Conservation (phyloP, 64 coral and sea anemone species). For the Porites australiensis region DNA sequence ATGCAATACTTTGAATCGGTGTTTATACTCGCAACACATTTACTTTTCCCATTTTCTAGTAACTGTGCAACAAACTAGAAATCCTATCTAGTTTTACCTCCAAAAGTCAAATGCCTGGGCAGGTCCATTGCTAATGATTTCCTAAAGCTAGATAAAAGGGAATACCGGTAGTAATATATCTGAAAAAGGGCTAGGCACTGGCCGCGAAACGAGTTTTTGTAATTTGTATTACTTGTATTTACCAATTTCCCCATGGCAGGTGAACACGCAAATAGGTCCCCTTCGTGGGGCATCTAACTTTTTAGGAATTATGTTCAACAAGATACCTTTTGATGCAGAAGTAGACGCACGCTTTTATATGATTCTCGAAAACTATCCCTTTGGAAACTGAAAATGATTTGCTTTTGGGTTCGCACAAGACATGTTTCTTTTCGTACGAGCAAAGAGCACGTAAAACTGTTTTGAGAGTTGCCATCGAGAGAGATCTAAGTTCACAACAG, state of each 20-base stretch:
- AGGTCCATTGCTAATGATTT: constrained; percentile 18
- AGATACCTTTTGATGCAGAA: constrained; percentile 36
- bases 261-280: too few species aligned
- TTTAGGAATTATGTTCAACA: constrained; percentile 23
- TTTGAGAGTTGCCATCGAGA: constrained; percentile 26
- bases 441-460: constrained; percentile 27
- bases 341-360: constrained; percentile 20
- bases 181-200: too few species aligned
- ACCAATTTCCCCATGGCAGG: constrained; percentile 48
- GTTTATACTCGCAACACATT: too few species aligned
- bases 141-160: constrained; percentile 36
- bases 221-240: constrained; percentile 40
- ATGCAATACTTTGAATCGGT: too few species aligned
- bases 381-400: constrained; percentile 37
- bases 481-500: constrained; percentile 28
- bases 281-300: too few species aligned
- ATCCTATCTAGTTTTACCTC: background rate
- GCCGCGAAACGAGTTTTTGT: constrained; percentile 11
- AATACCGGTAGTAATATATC: constrained; percentile 15
- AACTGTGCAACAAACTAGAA: too few species aligned
- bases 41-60: too few species aligned
- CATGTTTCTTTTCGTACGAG: constrained; percentile 27
- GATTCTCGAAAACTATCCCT: constrained; percentile 13
- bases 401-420: constrained; percentile 34
- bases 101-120: constrained; percentile 25